These are phyloP conservation scores for Paramisgurnus dabryanus DNA, from an alignment of 2,113 vertebrate species.

Conservation along the genomic window DNA sequence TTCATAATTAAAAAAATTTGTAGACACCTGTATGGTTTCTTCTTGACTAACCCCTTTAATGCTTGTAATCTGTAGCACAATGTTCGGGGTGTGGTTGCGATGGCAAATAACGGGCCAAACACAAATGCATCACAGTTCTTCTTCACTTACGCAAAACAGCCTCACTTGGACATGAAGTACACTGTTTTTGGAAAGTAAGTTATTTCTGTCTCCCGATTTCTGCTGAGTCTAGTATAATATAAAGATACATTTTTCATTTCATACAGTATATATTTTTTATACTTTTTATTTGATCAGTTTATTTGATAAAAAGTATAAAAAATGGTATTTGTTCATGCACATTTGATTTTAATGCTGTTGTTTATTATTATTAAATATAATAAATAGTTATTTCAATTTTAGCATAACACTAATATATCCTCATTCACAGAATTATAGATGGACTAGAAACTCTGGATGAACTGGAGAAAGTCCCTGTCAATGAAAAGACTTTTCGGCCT, in stretches of 20 bases:
- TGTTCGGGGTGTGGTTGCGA: slow-evolving; percentile 93
- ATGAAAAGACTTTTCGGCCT: slow-evolving; percentile 94
- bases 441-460: slow-evolving; percentile 95
- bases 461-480: slow-evolving; percentile 93
- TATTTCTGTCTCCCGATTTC: not conserved
- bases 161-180: slow-evolving; percentile 98
- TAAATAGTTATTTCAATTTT: not conserved
- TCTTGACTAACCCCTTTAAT: not conserved
- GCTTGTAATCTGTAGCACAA: slow-evolving; percentile 79
- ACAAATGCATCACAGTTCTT: slow-evolving; percentile 96
- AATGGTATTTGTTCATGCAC: too few species aligned
- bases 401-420: not conserved
- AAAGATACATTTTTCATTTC: too few species aligned
- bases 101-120: slow-evolving; percentile 97
- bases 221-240: not conserved
- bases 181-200: slow-evolving; percentile 96
- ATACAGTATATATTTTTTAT: too few species aligned
- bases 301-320: too few species aligned
- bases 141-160: slow-evolving; percentile 96
- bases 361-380: not conserved
- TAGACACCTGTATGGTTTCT: too few species aligned
- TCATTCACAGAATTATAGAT: slow-evolving; percentile 86
- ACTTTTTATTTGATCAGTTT: too few species aligned
- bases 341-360: not conserved
- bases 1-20: not conserved